Percentiles rank a stretch among this genome's conserved stretches.
These are phyloP conservation scores for Candidula unifasciata DNA, from an alignment of 2,888 invertebrate genomes.

Conservation along the genomic window DNA sequence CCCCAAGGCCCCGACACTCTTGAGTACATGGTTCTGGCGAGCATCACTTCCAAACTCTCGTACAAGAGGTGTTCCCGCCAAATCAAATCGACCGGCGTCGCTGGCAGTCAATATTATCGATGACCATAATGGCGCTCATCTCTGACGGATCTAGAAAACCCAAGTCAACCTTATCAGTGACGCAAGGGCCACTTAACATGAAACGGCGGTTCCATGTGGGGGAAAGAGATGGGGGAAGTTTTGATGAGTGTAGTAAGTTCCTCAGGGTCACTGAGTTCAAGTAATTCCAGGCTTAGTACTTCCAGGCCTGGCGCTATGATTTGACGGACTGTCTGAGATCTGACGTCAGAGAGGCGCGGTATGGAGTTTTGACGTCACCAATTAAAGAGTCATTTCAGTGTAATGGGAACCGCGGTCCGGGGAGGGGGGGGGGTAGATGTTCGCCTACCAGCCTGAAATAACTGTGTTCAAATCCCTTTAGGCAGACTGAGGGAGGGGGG, in stretches of 20 bases:
- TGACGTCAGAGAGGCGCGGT: no score
- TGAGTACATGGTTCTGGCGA: not conserved
- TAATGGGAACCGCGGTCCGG: no score
- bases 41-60: not conserved
- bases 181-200: not conserved
- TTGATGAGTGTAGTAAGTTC: not conserved
- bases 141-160: constrained; percentile 5
- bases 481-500: no score
- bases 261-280: not conserved
- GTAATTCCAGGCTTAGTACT: no score
- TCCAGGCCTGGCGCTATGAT: no score
- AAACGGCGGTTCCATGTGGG: not conserved
- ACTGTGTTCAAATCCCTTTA: no score
- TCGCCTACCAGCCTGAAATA: no score
- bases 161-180: constrained; percentile 16
- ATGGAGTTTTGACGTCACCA: no score
- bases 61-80: constrained; percentile 16
- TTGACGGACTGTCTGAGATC: no score
- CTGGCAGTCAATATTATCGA: constrained; percentile 15
- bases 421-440: no score
- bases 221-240: not conserved
- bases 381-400: no score
- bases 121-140: constrained; percentile 2
- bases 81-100: constrained; percentile 22
- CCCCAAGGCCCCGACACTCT: no score